These are phyloP conservation scores for Drosophila neocordata DNA, from an alignment of 1,140 invertebrate species.

Conservation along the genomic window DNA sequence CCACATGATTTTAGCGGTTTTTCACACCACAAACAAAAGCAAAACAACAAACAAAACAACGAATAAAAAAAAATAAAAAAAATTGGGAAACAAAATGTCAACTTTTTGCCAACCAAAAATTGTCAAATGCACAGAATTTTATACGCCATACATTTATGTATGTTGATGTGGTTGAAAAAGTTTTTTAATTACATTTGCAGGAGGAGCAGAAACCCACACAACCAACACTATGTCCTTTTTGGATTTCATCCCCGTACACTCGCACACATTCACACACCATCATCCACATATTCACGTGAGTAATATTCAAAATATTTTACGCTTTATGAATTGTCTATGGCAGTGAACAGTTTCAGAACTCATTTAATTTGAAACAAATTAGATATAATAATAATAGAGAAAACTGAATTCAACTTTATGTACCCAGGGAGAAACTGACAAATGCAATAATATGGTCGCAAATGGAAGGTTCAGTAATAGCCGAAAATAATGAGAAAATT, in stretches of 20 bases:
- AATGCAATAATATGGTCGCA: constrained; percentile 21
- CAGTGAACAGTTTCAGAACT: constrained; percentile 60
- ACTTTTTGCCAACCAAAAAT: constrained; percentile 74
- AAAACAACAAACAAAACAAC: constrained; percentile 11
- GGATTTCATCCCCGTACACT: background rate
- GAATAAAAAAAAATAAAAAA: background rate
- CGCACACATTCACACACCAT: constrained; percentile 1
- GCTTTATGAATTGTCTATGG: constrained; percentile 58
- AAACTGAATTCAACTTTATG: constrained; percentile 39
- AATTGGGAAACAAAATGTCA: constrained; percentile 54
- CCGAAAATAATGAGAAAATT: background rate
- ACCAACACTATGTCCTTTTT: background rate
- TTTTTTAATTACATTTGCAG: constrained; percentile 78
- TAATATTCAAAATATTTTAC: constrained; percentile 47
- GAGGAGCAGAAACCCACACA: constrained; percentile 11
- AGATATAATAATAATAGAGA: constrained; percentile 57
- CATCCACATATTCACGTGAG: constrained; percentile 13
- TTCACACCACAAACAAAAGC: constrained; percentile 20
- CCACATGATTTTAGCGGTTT: constrained; percentile 55
- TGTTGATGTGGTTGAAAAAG: constrained; percentile 78
- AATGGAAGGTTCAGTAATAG: background rate
- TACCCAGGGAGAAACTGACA: constrained; percentile 5
- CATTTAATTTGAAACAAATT: constrained; percentile 78
- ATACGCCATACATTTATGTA: constrained; percentile 75
- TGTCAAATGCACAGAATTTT: constrained; percentile 77